These are phyloP conservation scores for Neoascia interrupta DNA, from an alignment of 2,888 invertebrate species.

Conservation along the genomic window DNA sequence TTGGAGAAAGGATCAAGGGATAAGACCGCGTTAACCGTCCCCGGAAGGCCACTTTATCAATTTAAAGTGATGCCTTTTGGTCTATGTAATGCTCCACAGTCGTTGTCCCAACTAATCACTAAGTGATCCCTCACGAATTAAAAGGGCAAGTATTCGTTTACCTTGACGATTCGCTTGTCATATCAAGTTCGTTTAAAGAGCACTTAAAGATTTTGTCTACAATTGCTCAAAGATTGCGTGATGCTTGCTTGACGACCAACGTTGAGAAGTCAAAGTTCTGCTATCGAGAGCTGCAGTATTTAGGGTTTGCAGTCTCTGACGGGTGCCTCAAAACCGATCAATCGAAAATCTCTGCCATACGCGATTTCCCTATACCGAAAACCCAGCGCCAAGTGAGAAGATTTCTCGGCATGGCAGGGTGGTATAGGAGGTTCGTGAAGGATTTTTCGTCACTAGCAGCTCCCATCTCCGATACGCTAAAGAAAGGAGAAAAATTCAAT, in stretches of 20 bases:
- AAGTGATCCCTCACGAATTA: too few species aligned
- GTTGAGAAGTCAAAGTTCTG: not conserved
- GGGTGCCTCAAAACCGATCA: not conserved
- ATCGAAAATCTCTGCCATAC: not conserved
- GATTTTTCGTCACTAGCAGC: not conserved
- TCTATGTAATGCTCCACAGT: too few species aligned
- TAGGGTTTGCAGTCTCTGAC: not conserved
- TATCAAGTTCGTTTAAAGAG: not conserved
- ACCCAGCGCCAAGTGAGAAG: not conserved
- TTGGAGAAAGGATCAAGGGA: too few species aligned
- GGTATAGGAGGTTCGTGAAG: not conserved
- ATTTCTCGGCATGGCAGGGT: constrained; percentile 9
- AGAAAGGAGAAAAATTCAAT: not conserved
- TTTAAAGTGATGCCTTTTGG: too few species aligned
- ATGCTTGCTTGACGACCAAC: not conserved
- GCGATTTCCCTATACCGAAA: not conserved
- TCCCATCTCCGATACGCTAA: not conserved
- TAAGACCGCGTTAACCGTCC: too few species aligned
- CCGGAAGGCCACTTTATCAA: too few species aligned
- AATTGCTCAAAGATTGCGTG: not conserved
- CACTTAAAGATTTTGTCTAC: not conserved
- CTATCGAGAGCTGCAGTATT: not conserved
- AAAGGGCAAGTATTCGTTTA: constrained; percentile 19
- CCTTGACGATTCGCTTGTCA: not conserved
- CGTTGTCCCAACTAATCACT: too few species aligned